Percentiles rank a stretch among this genome's conserved stretches.
These are phyloP conservation scores for Falco biarmicus DNA, from an alignment of 2,797 vertebrate species.

Conservation along the genomic window DNA sequence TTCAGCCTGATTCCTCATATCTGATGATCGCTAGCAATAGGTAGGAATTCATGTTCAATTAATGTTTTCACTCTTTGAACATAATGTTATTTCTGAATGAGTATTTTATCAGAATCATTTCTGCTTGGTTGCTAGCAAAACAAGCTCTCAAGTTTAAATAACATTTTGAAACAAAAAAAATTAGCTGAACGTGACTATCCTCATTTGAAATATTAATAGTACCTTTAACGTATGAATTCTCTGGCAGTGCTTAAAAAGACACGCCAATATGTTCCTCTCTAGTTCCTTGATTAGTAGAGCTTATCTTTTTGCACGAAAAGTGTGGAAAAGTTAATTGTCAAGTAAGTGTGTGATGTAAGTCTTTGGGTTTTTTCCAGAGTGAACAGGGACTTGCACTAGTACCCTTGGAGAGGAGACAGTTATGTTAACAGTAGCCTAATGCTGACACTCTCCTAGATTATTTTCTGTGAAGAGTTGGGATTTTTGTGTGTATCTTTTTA, in stretches of 20 bases:
- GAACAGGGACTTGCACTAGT: neutral
- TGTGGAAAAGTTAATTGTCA: neutral
- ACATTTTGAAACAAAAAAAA: neutral
- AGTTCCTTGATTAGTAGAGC: neutral
- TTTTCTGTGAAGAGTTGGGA: neutral
- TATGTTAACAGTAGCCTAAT: neutral
- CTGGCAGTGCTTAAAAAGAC: neutral
- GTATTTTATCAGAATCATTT: neutral
- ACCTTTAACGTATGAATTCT: neutral
- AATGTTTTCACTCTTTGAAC: neutral
- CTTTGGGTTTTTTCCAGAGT: neutral
- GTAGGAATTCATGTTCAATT: neutral
- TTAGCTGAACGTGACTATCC: neutral
- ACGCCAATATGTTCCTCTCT: neutral
- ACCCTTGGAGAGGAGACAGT: neutral
- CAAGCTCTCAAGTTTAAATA: neutral
- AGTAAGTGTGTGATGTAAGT: neutral
- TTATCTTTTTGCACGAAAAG: neutral
- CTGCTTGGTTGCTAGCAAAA: neutral
- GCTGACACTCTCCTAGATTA: neutral
- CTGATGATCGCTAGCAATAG: neutral
- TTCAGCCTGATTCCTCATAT: neutral
- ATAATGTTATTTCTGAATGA: neutral
- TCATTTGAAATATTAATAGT: neutral
- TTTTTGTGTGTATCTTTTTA: neutral